Evolutionary conservation across 2,888 invertebrate genomes (phyloP), one percentile per base, ranked within the genome.

Genomic region (Polydrusus tereticollis): DNA sequence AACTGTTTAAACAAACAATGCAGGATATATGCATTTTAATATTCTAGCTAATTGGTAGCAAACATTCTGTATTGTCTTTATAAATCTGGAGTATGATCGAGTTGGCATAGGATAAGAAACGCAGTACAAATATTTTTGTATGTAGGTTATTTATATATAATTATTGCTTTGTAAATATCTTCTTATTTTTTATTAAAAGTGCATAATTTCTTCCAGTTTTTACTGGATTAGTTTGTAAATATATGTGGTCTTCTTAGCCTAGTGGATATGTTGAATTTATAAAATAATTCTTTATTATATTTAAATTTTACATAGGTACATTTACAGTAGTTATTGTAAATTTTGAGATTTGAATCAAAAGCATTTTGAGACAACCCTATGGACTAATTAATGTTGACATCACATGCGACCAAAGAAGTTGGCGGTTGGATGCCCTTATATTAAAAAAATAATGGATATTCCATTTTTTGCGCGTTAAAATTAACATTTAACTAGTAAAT

Each of bases 121-220:
- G 60, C 62, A 69, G 69, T 69, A 69, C 69, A 69, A 69, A 69
- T 69, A 29, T 63, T 69, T 69, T 69, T 63, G 63, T 63, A 63
- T 63, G 50, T 63, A 63, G 63, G 23, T 2, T 55, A 55, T 55
- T 29, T 55, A 55, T 29, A n/a, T 5, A 50, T 21, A 20, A 21
- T 21, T 52, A 16, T 26, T 8, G 14, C 6, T 55, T 33, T 29
- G 52, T 55, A 55, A 29, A 29, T 50, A 50, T 26, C 1, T 23
- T 23, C 16, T 55, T 55, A 16, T 3, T 29, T 29, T n/a, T n/a
- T n/a, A n/a, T n/a, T n/a, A n/a, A n/a, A n/a, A n/a, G 29, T 55
- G 8, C 18, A 29, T 29, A 55, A 29, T 29, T 16, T 55, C 20
- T n/a, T 55, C 0, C 26, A 29, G 29, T 55, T 55, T 50, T 23